Percentiles rank a stretch among this genome's conserved stretches.
phyloP scores from a whole-genome alignment of 2,797 vertebrate species.

The Catharus ustulatus region DNA sequence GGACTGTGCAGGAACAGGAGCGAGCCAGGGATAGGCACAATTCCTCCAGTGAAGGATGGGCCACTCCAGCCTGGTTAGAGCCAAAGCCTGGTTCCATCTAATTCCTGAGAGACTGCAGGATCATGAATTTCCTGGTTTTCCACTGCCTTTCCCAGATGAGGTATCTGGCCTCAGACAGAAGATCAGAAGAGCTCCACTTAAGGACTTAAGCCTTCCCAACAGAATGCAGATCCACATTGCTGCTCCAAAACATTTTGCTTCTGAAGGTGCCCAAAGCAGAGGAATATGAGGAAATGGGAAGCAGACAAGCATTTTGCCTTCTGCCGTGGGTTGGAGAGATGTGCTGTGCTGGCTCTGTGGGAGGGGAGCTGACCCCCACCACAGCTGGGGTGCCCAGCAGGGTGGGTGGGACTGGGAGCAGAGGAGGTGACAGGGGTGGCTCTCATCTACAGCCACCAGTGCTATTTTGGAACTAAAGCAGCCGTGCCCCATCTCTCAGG shows the following conservation, averaged over 20 bases:
- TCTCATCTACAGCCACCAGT: accelerated
- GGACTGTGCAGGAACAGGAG: not conserved
- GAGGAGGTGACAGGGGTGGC: accelerated
- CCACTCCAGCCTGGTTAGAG: not conserved
- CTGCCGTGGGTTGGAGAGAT: not conserved
- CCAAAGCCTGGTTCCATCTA: not conserved
- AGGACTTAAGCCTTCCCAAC: not conserved
- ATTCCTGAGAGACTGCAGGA: not conserved
- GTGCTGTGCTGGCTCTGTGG: not conserved
- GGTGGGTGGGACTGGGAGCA: accelerated
- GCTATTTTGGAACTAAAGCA: not conserved
- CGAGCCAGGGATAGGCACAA: accelerated
- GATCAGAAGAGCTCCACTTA: not conserved
- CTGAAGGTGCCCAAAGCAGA: not conserved
- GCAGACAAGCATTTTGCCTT: not conserved
- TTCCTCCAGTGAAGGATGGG: not conserved
- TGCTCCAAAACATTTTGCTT: not conserved
- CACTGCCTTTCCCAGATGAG: not conserved
- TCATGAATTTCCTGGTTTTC: not conserved
- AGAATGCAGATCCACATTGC: not conserved
- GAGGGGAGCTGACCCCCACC: not conserved
- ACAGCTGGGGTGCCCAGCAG: not conserved
- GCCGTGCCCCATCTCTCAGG: accelerated
- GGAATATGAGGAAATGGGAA: not conserved
- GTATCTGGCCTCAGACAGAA: not conserved